Evolutionary conservation across 2,888 invertebrate species (phyloP), one percentile per base, ranked within the genome.

Genomic region (Campoletis raptor): DNA sequence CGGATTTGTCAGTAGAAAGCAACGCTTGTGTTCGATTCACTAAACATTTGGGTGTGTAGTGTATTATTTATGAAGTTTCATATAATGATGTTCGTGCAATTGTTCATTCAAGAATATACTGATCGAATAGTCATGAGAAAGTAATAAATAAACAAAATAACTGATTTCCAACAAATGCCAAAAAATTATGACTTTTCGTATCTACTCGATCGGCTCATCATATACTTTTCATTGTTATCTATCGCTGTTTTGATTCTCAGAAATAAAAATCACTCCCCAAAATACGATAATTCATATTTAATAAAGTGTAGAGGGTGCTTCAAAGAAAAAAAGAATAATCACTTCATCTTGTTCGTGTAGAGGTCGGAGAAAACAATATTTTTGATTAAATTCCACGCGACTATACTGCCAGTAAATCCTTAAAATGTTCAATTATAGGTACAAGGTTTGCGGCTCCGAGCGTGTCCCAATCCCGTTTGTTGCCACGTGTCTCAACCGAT

Each of bases 371-470:
- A 69, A 67, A 67, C 42, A 30, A 42, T 69, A 69, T 78, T 69
- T 69, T 21, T 5, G 3, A 42, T 57, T 24, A 69, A 66, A 57
- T 57, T 61, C 61, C 30, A 30, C 5, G 6, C 37, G 37, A 54
- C n/a, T 73, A 2, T 36, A n/a, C 64, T 48, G 36, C 48, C 77
- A 37, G 64, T 77, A 66, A 76, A 64, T 77, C 64, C 77, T 66
- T 66, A 21, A 77, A 76, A 76, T 77, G 36, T 77, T 66, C 48
- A 66, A 48, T 40, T 45, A 80, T 80, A 70, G 79, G 36, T 80
- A 80, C 79, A 70, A 61, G 70, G 57, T 30, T 61, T 8, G 57
- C 45, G 79, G 69, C 70, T 45, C n/a, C 30, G 54, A 69, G 79
- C 57, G 79, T 80, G 57, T 42, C 57, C 70, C 8, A 45, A n/a